Evolutionary conservation across 2,888 invertebrate genomes (phyloP).

Genomic region (Philereme vetulata): DNA sequence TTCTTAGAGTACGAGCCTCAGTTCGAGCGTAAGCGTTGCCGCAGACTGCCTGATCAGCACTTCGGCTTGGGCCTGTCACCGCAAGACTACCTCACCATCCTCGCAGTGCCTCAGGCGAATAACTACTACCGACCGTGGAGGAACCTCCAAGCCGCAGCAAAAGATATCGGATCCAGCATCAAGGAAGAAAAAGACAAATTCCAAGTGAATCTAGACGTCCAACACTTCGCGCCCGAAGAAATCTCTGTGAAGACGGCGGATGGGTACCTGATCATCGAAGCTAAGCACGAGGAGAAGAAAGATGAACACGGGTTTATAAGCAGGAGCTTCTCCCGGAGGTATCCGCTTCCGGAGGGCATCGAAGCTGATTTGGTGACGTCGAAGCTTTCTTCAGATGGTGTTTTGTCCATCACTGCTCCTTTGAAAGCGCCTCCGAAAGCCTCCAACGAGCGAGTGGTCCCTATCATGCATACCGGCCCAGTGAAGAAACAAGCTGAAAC

Average conservation of each 20-base stretch:
- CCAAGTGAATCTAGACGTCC: slow-evolving; percentile 88
- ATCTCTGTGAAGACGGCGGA: slow-evolving; percentile 89
- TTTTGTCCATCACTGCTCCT: slow-evolving; percentile 88
- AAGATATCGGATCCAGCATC: slow-evolving; percentile 77
- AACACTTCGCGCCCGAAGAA: slow-evolving; percentile 89
- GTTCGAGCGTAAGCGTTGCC: slow-evolving; percentile 51
- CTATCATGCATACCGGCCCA: slow-evolving; percentile 87
- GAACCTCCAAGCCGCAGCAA: slow-evolving; percentile 75
- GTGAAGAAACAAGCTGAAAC: slow-evolving; percentile 66
- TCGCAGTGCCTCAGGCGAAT: slow-evolving; percentile 53
- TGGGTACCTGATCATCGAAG: slow-evolving; percentile 87
- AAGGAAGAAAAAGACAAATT: slow-evolving; percentile 80
- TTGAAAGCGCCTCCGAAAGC: slow-evolving; percentile 69
- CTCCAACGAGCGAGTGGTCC: slow-evolving; percentile 85
- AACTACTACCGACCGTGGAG: slow-evolving; percentile 84
- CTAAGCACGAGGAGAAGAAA: slow-evolving; percentile 90
- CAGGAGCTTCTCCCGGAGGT: slow-evolving; percentile 87
- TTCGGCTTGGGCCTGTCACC: slow-evolving; percentile 64
- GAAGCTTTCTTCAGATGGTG: slow-evolving; percentile 90
- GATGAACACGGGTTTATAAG: slow-evolving; percentile 91
- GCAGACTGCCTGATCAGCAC: slow-evolving; percentile 55
- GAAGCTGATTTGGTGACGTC: slow-evolving; percentile 87
- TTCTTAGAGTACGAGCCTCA: slow-evolving; percentile 54
- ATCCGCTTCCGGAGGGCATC: slow-evolving; percentile 82
- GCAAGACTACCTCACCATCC: slow-evolving; percentile 57